phyloP scores from a whole-genome alignment of 2,797 vertebrate species.

The Acipenser transmontanus region DNA sequence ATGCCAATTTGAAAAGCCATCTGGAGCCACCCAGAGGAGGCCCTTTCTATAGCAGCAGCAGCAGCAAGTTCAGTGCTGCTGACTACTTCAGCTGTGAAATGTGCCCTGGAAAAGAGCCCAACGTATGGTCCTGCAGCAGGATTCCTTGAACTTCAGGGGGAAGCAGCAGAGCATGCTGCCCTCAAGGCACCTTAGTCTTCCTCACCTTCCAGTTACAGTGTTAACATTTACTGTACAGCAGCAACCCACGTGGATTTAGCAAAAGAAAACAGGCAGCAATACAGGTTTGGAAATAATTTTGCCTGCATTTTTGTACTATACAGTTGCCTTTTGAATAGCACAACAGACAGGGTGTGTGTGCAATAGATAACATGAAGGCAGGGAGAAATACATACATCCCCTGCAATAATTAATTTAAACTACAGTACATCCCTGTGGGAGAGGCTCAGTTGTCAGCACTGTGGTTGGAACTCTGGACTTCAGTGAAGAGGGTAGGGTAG shows the following conservation, averaged over 20 bases:
- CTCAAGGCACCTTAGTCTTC: not conserved
- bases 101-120: not conserved
- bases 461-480: too few relatives aligned
- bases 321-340: too few relatives aligned
- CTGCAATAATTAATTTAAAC: too few relatives aligned
- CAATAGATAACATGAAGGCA: not conserved
- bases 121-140: too few relatives aligned
- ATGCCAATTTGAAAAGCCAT: not conserved
- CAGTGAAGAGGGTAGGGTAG: too few relatives aligned
- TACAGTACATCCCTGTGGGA: too few relatives aligned
- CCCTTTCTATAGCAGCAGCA: not conserved
- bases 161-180: not conserved
- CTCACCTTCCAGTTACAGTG: not conserved
- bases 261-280: not conserved
- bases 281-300: too few relatives aligned
- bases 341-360: not conserved
- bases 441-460: too few relatives aligned
- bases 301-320: too few relatives aligned
- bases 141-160: not conserved
- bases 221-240: constrained; percentile 10
- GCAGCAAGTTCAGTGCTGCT: too few relatives aligned
- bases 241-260: not conserved
- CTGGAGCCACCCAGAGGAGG: not conserved
- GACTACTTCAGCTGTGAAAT: not conserved
- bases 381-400: too few relatives aligned